A percentile compares a stretch with the other conserved stretches of the same genome.
Evolutionary conservation across 2,113 vertebrate species (phyloP).

Genomic region (Bufo gargarizans): DNA sequence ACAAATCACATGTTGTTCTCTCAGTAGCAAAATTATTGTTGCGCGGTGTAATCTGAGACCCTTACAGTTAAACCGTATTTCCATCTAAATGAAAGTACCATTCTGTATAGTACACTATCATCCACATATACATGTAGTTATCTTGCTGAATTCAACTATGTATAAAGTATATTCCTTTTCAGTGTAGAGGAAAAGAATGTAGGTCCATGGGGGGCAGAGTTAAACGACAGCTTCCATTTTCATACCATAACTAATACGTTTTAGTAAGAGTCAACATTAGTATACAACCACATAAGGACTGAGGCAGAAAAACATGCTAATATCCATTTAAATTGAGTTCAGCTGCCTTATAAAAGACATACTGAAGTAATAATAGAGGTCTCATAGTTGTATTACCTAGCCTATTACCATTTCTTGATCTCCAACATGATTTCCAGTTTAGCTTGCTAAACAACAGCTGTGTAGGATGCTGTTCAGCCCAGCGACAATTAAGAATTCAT

Average conservation of each 20-base stretch:
- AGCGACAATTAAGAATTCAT: constrained; percentile 48
- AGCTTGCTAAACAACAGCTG: constrained; percentile 26
- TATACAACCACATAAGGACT: not conserved
- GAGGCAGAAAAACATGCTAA: constrained; percentile 18
- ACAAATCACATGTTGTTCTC: too few relatives aligned
- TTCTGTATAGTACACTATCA: not conserved
- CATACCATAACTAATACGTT: not conserved
- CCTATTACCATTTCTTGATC: constrained; percentile 27
- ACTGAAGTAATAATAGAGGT: constrained; percentile 5
- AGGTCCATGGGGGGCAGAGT: not conserved
- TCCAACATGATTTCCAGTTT: constrained; percentile 5
- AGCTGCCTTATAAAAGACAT: constrained; percentile 21
- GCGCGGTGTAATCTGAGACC: too few relatives aligned
- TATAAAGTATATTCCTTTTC: not conserved
- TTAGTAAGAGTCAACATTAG: not conserved
- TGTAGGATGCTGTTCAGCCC: constrained; percentile 24
- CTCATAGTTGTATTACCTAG: constrained; percentile 8
- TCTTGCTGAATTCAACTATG: not conserved
- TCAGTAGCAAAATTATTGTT: too few relatives aligned
- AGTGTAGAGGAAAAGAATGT: not conserved
- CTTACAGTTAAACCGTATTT: not conserved
- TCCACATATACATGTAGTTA: not conserved
- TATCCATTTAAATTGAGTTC: constrained; percentile 20
- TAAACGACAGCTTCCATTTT: not conserved
- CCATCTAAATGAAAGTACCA: not conserved